phyloP scores from a whole-genome alignment of 2,113 vertebrate species.

The Catharus bicknelli region DNA sequence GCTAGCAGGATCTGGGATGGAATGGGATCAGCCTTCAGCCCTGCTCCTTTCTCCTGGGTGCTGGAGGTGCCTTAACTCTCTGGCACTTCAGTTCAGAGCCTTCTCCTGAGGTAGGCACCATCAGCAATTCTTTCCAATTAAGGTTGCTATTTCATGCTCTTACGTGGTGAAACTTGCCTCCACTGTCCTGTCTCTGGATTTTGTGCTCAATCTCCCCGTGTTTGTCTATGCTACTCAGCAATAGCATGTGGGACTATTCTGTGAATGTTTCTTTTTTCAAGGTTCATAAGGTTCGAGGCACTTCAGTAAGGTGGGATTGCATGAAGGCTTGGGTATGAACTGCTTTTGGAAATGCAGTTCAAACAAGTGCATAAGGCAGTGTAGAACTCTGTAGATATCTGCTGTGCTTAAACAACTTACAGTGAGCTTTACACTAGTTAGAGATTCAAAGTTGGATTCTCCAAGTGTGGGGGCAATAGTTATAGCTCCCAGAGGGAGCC shows the following conservation, averaged over 20 bases:
- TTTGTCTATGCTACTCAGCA: background rate
- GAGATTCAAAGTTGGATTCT: background rate
- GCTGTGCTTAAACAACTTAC: background rate
- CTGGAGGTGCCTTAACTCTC: background rate
- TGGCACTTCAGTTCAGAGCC: background rate
- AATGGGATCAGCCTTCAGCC: background rate
- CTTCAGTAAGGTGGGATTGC: background rate
- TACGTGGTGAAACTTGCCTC: background rate
- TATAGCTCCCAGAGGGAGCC: background rate
- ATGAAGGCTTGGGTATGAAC: background rate
- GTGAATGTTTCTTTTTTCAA: rapidly evolving
- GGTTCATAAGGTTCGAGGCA: background rate
- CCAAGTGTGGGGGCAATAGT: background rate
- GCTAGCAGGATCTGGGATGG: background rate
- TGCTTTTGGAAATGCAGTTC: background rate
- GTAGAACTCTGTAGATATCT: background rate
- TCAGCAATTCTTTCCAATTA: background rate
- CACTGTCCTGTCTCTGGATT: background rate
- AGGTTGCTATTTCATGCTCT: background rate
- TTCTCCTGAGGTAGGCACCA: background rate
- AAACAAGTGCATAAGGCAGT: background rate
- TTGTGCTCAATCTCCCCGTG: background rate
- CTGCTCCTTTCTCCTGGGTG: background rate
- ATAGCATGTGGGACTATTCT: background rate
- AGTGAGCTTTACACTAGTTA: background rate